Evolutionary conservation across 30 jellyfish, hydroid and myxozoan species (phyloP), one percentile per base, ranked within the genome.

Genomic region (Haliclystus octoradiatus): DNA sequence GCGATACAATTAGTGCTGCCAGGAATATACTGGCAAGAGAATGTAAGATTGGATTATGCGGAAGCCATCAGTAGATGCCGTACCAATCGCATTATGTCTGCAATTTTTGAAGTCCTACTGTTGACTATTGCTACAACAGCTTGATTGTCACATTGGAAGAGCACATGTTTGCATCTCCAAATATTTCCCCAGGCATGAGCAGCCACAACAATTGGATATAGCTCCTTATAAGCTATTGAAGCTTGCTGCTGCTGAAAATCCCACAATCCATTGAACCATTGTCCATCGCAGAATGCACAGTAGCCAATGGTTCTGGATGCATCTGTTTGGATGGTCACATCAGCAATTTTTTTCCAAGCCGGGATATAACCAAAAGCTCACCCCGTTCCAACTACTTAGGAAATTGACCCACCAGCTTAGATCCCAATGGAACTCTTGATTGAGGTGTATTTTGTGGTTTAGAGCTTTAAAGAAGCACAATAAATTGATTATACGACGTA

Each of bases 211-310:
- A 74, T 74, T 2, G 85, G 76, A 50, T 14, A 2, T 0, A 74
- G 33, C 69, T 74, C 85, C 77, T 74, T 64, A 31, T 40, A 40
- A 15, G 77, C 85, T 2, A 74, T 74, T n/a, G n/a, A n/a, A 9
- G 14, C 9, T 40, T 40, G 9, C 9, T 5, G 57, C 57, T 40
- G 57, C 14, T 9, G 57, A 19, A 40, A 19, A 5, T 9, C 9
- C 57, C 57, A 40, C 9, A 19, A 5, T 5, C 57, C 57, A 40
- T 40, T 40, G 57, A 40, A 40, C 57, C 57, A 40, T 19, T 40
- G 57, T 19, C 19, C 14, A 19, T 9, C 19, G 57, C 19, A n/a
- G 57, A 40, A 19, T 19, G 57, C 57, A 5, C 57, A 9, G 19
- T 5, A 40, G 57, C 57, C 19, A 5, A 40, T 5, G 57, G 57